Conservation (phyloP, 2,113 vertebrate genomes). For the Malurus alboscapulatus region DNA sequence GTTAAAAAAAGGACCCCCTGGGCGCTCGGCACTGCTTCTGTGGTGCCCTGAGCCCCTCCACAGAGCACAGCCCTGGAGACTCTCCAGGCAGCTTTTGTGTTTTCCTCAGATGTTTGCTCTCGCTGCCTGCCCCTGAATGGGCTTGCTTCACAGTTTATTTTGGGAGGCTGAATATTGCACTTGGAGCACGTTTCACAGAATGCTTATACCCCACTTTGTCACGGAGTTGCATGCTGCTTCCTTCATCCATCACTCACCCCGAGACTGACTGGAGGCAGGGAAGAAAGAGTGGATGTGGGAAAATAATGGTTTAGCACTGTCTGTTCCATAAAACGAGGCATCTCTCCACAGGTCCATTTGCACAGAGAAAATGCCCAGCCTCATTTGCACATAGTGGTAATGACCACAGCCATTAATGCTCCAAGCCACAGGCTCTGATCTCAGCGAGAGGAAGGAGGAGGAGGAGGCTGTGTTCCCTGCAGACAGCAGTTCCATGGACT, state of each 20-base stretch:
- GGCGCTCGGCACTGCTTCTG: background rate
- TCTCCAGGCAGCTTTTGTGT: background rate
- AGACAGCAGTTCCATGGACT: background rate
- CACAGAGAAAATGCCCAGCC: background rate
- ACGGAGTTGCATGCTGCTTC: background rate
- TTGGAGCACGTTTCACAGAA: background rate
- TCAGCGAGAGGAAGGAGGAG: fast-evolving
- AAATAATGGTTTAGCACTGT: background rate
- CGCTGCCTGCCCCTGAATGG: background rate
- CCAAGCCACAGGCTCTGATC: background rate
- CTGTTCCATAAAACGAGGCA: background rate
- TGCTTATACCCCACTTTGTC: background rate
- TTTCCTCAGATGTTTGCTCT: background rate
- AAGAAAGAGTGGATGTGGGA: background rate
- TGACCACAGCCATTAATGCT: background rate
- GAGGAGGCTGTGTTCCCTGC: background rate
- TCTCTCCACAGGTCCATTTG: background rate
- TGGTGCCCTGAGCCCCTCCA: background rate
- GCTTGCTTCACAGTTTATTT: background rate
- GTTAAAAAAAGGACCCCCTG: background rate
- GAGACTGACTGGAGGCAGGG: background rate
- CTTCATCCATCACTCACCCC: background rate
- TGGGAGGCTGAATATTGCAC: background rate
- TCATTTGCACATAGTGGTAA: background rate
- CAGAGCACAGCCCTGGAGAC: background rate